phyloP scores from a whole-genome alignment of 2,888 invertebrate species.

The Pyrgus malvae region DNA sequence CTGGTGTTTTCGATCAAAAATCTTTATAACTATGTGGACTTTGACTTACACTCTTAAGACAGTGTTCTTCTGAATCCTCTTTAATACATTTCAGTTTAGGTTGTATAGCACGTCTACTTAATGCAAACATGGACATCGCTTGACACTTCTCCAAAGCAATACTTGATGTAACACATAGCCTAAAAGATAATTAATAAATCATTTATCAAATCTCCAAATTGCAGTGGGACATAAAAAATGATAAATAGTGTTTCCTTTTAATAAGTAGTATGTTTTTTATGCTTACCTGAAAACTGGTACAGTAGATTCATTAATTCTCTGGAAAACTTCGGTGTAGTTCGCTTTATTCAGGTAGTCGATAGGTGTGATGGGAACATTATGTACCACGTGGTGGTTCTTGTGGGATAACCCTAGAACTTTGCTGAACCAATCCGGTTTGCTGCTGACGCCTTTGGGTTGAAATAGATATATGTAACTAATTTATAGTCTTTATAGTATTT shows the following conservation, averaged over 20 bases:
- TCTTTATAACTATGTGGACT: no score
- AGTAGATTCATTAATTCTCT: conserved; percentile 87
- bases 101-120: conserved; percentile 88
- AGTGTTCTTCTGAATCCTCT: conserved; percentile 83
- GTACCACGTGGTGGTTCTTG: conserved; percentile 84
- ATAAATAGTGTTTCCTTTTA: background rate
- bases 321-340: conserved; percentile 86
- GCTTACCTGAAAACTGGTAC: conserved; percentile 81
- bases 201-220: no score
- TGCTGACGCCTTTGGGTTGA: conserved; percentile 45
- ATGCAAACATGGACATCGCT: conserved; percentile 86
- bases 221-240: conserved; percentile 3
- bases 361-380: conserved; percentile 84
- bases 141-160: conserved; percentile 88
- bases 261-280: background rate
- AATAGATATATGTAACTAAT: no score
- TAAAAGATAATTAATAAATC: no score
- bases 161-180: conserved; percentile 85
- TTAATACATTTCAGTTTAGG: conserved; percentile 90
- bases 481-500: no score
- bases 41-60: conserved; percentile 83
- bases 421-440: conserved; percentile 62
- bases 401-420: conserved; percentile 80
- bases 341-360: conserved; percentile 83
- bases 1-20: no score